A percentile compares a stretch with the other conserved stretches of the same genome.
Conservation (phyloP, 2,797 vertebrate genomes). For the Megaceryle alcyon region DNA sequence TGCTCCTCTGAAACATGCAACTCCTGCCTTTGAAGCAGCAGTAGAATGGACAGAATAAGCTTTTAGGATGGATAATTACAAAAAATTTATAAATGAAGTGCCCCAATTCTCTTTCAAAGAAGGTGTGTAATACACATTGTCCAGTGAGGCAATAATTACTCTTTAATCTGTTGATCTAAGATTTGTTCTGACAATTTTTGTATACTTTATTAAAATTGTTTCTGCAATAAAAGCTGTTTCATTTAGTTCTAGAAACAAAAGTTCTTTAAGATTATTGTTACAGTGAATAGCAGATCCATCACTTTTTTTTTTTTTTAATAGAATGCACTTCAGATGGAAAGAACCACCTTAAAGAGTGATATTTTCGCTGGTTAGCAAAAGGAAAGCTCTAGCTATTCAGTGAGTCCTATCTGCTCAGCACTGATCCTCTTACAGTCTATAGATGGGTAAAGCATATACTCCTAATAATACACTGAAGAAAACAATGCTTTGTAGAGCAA, state of each 20-base stretch:
- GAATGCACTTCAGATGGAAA: neutral
- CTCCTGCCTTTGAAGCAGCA: neutral
- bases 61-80: neutral
- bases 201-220: constrained; percentile 15
- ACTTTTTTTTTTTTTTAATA: neutral
- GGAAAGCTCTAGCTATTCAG: neutral
- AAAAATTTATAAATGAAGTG: neutral
- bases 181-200: neutral
- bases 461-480: neutral
- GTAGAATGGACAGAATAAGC: neutral
- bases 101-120: neutral
- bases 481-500: neutral
- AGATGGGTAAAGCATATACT: neutral
- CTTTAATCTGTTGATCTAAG: neutral
- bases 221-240: neutral
- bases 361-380: neutral
- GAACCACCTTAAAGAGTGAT: neutral
- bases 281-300: neutral
- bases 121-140: neutral
- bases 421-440: neutral
- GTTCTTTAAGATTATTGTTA: neutral
- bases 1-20: neutral
- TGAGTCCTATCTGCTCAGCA: neutral
- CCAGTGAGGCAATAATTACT: neutral
- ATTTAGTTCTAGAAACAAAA: neutral